Base-by-base conservation (phyloP, 2,797 vertebrate genomes). In the Pseudomugil tenellus region DNA sequence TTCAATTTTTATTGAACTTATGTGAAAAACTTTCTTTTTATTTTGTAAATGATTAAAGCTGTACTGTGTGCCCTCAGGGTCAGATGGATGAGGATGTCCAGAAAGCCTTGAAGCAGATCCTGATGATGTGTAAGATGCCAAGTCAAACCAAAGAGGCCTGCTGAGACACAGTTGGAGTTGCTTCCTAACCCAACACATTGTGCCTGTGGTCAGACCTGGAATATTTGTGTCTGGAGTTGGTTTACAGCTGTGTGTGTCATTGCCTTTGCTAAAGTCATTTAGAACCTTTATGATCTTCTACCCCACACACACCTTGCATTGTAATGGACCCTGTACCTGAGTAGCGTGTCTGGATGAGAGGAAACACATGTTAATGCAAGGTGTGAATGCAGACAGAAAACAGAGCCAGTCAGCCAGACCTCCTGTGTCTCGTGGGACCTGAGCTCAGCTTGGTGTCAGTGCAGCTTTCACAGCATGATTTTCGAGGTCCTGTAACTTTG, bases 11-110 rank as follows among this genome's bases (percentile, higher is more conserved):
- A 9, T 39, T 29, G 25, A 32, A 65, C 21, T 29, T 7, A 17
- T 21, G 14, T 23, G n/a, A 39, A 32, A 41, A 19, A 16, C 43
- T 53, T 34, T 17, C 16, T 63, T 53, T 31, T 13, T 11, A 32
- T 39, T n/a, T 14, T 35, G 8, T 46, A 46, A 46, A 1, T 46
- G n/a, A 63, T 55, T 72, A 25, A 74, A 46, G 4, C 1, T 34
- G 25, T 63, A 41, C 14, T 32, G 12, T 81, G 63, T 72, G 4
- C 13, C 41, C 32, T 72, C 88, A 99, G 98, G 98, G 98, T 88
- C 98, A 99, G 85, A 99, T 99, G 98, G 98, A 99, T 87, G 97
- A 99, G 94, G 98, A 99, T 32, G 97, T 99, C 62, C 98, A 99
- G 89, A 98, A 97, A 90, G 97, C 98, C 66, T 92, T 99, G 87